Conservation (phyloP, 1,140 invertebrate genomes). For the Cyphomyrmex costatus region DNA sequence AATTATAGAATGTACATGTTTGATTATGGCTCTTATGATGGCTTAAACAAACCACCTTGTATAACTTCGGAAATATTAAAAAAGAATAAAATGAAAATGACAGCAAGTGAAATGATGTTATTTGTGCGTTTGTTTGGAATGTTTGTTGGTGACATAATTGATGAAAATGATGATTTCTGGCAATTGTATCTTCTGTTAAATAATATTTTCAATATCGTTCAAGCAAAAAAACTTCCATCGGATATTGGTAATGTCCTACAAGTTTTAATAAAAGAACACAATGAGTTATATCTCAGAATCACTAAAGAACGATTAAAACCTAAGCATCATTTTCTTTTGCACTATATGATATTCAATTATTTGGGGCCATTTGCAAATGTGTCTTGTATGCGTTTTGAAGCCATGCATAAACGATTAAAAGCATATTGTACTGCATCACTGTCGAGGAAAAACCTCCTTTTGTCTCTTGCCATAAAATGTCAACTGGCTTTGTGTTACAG, state of each 20-base stretch:
- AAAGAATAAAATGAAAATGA: background rate
- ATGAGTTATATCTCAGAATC: background rate
- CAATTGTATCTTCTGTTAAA: background rate
- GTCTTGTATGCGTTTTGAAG: background rate
- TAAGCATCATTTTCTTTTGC: conserved; percentile 2
- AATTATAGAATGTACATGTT: background rate
- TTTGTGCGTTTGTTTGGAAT: conserved; percentile 10
- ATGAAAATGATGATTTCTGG: background rate
- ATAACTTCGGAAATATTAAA: background rate
- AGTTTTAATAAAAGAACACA: background rate
- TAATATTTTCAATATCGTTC: background rate
- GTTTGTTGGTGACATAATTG: background rate
- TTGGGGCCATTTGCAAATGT: background rate
- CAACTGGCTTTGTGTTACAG: background rate
- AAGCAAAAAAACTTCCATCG: background rate
- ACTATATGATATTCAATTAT: background rate
- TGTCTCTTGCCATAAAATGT: background rate
- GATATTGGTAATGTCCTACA: background rate
- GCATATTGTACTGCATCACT: background rate
- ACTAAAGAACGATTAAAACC: background rate
- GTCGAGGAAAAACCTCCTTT: background rate
- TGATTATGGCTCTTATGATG: background rate
- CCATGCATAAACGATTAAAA: conserved; percentile 3
- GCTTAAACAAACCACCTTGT: background rate
- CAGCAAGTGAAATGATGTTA: background rate